These are phyloP conservation scores for Itoplectis maculator DNA, from an alignment of 2,888 invertebrate genomes.

Conservation along the genomic window DNA sequence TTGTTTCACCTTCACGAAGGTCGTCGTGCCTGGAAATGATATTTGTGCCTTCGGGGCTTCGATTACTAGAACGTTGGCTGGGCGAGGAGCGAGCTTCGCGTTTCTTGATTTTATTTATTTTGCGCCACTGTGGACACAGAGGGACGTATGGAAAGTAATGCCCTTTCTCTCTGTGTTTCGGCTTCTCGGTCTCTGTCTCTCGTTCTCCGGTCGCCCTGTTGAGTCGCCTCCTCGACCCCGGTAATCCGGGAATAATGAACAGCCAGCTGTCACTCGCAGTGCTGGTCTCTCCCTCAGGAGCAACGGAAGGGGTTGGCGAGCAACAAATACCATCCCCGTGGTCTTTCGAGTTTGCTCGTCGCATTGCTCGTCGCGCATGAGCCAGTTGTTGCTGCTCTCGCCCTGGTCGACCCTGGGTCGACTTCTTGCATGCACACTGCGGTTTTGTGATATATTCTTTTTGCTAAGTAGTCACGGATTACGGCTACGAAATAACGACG, in stretches of 20 bases:
- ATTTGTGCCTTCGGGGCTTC: background rate
- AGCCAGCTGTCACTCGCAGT: slow-evolving; percentile 83
- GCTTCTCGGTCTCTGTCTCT: background rate
- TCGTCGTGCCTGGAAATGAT: background rate
- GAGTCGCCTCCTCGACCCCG: slow-evolving; percentile 67
- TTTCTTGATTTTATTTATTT: slow-evolving; percentile 9
- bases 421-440: background rate
- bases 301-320: slow-evolving; percentile 63
- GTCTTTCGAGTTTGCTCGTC: slow-evolving; percentile 72
- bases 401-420: background rate
- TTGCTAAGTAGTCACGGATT: no score
- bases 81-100: background rate
- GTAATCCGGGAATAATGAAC: slow-evolving; percentile 84
- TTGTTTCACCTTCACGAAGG: slow-evolving; percentile 12
- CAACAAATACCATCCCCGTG: slow-evolving; percentile 74
- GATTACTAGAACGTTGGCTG: background rate
- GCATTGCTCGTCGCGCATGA: no score
- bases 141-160: slow-evolving; percentile 2
- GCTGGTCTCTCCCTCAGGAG: slow-evolving; percentile 64
- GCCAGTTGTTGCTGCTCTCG: background rate
- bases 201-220: slow-evolving; percentile 60
- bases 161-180: background rate
- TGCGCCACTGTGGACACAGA: background rate
- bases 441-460: background rate
- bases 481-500: no score